Percentiles rank a stretch among this genome's conserved stretches.
Conservation (phyloP, 2,888 invertebrate genomes). For the Parapristionchus giblindavisi region DNA sequence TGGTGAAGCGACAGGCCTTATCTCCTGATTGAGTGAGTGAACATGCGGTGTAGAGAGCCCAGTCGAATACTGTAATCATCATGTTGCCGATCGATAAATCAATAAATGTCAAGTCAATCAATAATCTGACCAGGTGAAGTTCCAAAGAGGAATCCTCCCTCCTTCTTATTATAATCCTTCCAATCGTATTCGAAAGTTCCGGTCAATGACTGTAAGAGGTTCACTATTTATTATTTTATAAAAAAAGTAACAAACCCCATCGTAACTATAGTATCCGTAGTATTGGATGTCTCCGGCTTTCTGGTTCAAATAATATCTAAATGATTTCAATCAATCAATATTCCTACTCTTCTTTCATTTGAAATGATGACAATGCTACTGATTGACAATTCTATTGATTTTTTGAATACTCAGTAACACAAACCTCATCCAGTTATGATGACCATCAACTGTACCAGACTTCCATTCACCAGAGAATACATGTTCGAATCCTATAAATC, state of each 20-base stretch:
- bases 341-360: not conserved
- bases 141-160: constrained; percentile 66
- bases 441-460: constrained; percentile 59
- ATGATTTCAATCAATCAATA: not conserved
- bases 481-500: constrained; percentile 64
- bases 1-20: constrained; percentile 58
- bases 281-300: constrained; percentile 66
- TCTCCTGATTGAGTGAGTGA: constrained; percentile 61
- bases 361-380: not conserved
- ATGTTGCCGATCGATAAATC: not conserved
- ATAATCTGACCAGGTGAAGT: constrained; percentile 63
- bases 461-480: constrained; percentile 68
- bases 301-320: constrained; percentile 61
- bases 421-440: constrained; percentile 55
- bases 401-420: not conserved
- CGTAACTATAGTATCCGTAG: constrained; percentile 63
- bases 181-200: constrained; percentile 68
- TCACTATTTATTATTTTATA: not conserved
- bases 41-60: constrained; percentile 65
- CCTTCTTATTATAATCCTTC: constrained; percentile 58
- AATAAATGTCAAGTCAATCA: not conserved
- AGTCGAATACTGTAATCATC: constrained; percentile 64
- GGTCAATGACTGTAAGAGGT: constrained; percentile 53
- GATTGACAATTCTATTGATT: not conserved
- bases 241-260: constrained; percentile 45